A percentile compares a stretch with the other conserved stretches of the same genome.
phyloP scores from a whole-genome alignment of 2,113 vertebrate genomes.

The Noctilio leporinus region DNA sequence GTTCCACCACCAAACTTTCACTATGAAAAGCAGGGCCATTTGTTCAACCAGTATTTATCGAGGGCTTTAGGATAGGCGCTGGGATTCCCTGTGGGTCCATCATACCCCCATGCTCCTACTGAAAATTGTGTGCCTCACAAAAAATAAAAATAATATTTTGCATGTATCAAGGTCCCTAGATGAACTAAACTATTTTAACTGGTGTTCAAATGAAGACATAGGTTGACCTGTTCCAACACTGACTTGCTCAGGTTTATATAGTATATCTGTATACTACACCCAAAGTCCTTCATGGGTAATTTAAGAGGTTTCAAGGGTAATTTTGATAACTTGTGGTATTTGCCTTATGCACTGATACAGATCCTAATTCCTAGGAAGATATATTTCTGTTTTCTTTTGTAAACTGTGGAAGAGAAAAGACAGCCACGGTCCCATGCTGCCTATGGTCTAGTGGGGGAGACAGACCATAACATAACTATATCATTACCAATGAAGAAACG shows the following conservation, averaged over 20 bases:
- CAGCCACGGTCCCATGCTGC: neutral
- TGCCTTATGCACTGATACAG: neutral
- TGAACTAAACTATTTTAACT: neutral
- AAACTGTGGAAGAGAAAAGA: neutral
- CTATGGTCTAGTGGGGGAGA: neutral
- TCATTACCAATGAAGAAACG: neutral
- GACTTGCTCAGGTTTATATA: neutral
- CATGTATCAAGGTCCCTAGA: neutral
- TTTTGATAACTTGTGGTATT: neutral
- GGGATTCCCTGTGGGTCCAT: neutral
- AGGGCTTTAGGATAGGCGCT: no score
- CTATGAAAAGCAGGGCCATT: no score
- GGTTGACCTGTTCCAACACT: neutral
- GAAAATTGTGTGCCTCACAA: neutral
- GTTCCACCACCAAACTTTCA: accelerated
- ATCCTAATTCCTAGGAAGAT: neutral
- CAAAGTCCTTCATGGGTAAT: no score
- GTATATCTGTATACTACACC: accelerated
- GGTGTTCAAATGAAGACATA: neutral
- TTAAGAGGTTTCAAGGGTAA: neutral
- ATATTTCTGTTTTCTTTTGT: neutral
- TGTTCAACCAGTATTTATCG: no score
- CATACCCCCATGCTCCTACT: neutral
- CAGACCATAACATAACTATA: neutral
- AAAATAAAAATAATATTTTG: neutral